A percentile compares a stretch with the other conserved stretches of the same genome.
These are phyloP conservation scores for Chiropotes sagulatus DNA, from an alignment of 2,797 vertebrate species.

Conservation along the genomic window DNA sequence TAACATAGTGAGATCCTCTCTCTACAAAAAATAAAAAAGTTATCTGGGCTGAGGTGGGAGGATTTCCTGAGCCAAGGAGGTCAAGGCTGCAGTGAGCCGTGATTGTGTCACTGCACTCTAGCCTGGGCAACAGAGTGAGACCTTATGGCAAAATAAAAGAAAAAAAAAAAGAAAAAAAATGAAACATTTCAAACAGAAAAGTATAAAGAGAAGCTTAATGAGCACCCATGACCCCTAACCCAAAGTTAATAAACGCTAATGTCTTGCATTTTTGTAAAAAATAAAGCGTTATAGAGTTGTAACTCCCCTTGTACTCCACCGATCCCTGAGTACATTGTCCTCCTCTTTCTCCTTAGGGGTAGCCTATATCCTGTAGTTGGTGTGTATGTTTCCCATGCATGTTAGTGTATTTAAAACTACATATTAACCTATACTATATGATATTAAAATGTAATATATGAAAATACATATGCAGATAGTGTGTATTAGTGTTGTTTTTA, in stretches of 20 bases:
- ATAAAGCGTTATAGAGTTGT: background rate
- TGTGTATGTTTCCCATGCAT: background rate
- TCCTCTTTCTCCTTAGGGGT: background rate
- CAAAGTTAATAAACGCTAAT: background rate
- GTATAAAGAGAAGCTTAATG: conserved; percentile 9
- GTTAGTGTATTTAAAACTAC: background rate
- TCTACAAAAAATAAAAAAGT: no score
- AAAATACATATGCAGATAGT: background rate
- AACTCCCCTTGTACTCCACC: background rate
- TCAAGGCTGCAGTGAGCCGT: no score
- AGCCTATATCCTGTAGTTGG: background rate
- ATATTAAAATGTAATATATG: background rate
- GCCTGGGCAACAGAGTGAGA: no score
- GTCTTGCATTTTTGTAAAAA: background rate
- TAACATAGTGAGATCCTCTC: no score
- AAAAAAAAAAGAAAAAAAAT: background rate
- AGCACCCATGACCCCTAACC: background rate
- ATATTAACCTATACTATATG: background rate
- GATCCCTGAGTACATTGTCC: background rate
- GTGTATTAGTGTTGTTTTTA: background rate
- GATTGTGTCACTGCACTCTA: no score
- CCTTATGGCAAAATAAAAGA: no score
- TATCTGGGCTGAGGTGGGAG: no score
- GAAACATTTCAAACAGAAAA: conserved; percentile 20
- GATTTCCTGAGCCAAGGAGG: no score